phyloP scores from a whole-genome alignment of 2,888 invertebrate species.

The Caradrina kadenii region DNA sequence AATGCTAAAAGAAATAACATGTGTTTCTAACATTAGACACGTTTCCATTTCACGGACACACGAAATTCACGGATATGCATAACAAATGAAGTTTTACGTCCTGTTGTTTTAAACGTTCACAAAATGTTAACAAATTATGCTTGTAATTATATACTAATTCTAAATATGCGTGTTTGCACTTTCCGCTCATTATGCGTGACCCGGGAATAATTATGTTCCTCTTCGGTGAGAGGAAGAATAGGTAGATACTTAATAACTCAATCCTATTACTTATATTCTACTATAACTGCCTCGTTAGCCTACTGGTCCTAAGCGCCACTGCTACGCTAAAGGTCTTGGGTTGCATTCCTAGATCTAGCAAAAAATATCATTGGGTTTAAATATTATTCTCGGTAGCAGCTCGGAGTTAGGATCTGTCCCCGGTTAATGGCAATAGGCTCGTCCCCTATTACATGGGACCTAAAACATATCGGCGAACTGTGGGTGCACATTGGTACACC shows the following conservation, averaged over 20 bases:
- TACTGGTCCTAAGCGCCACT: too few species aligned
- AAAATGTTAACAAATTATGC: slow-evolving; percentile 12
- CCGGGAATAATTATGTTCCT: background rate
- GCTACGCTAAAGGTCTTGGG: too few species aligned
- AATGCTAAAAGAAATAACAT: slow-evolving; percentile 24
- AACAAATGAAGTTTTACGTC: slow-evolving; percentile 54
- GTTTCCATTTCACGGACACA: slow-evolving; percentile 47
- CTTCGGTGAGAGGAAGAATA: background rate
- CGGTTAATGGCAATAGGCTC: too few species aligned
- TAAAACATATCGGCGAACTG: too few species aligned
- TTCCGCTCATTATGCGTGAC: slow-evolving; percentile 18
- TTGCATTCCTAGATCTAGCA: too few species aligned
- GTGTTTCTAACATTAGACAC: slow-evolving; percentile 46
- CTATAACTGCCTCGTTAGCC: too few species aligned
- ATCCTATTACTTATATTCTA: too few species aligned
- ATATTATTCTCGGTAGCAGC: too few species aligned
- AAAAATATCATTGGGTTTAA: too few species aligned
- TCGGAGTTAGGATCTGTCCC: too few species aligned
- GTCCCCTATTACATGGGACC: too few species aligned
- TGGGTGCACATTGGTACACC: too few species aligned
- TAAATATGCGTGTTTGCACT: background rate
- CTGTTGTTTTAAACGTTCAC: slow-evolving; percentile 25
- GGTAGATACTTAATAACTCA: background rate
- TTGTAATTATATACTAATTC: background rate
- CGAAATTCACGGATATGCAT: slow-evolving; percentile 45